Base-by-base conservation (phyloP, 2,113 vertebrate species). In the Poecile atricapillus region DNA sequence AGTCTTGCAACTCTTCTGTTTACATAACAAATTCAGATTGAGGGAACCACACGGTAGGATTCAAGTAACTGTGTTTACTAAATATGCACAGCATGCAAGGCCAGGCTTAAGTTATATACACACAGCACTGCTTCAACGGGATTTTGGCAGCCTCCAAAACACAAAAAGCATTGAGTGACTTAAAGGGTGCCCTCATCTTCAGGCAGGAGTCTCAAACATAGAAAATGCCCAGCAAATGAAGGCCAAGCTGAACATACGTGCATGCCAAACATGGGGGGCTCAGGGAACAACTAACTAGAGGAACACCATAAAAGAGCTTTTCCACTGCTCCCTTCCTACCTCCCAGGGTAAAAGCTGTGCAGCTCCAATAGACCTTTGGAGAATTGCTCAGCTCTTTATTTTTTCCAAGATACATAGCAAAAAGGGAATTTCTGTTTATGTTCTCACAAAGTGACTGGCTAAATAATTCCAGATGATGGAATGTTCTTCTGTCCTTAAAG, bases 381-480 rank as follows among this genome's bases (percentile, higher is more conserved):
- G 95, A 85, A 87, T 62, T 93, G 65, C 77, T 96, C 69, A 63
- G 74, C 58, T 79, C 37, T 75, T 87, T 94, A 78, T 95, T 95
- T 96, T 97, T 95, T 95, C 96, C 93, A 87, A 91, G 74, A 89
- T 73, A 89, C 89, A 91, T 76, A 87, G 91, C 73, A 91, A 95
- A 93, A 91, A 89, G 87, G 93, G 91, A 94, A 94, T 93, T 97
- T 94, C 91, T 95, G 91, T 95, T 96, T 93, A 91, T 1, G 84
- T 95, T 96, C 91, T 97, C 91, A 95, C 84, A 94, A 91, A 95
- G 89, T 55, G 64, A 52, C 86, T 79, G 74, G 78, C 93, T 96
- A 97, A 97, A 95, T 94, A 91, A 97, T 96, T 96, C 96, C 96
- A 97, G 95, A 97, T 97, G 95, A 95, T 46, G 83, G 93, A 96